Evolutionary conservation across 2,888 invertebrate species (phyloP).

Genomic region (Sphaerophoria taeniata): DNA sequence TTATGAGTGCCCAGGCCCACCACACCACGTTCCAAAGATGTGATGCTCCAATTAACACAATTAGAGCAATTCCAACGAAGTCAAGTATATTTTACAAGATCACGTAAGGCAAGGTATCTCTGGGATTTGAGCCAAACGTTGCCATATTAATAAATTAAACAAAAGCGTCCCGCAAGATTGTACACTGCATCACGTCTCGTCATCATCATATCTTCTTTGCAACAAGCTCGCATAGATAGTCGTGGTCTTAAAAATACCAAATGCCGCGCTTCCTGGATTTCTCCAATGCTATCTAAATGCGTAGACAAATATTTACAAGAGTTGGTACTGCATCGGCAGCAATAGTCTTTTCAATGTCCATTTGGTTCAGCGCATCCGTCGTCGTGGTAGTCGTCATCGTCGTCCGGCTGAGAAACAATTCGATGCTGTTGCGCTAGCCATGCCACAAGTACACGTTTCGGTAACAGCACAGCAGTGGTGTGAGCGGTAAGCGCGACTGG

Average conservation of each 20-base stretch:
- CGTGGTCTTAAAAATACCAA: constrained; percentile 27
- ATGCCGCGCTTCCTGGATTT: constrained; percentile 68
- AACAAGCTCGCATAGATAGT: constrained; percentile 2
- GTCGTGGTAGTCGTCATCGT: no score
- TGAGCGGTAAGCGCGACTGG: constrained; percentile 56
- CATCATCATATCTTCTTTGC: no score
- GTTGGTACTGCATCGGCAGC: constrained; percentile 47
- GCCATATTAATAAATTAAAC: constrained; percentile 59
- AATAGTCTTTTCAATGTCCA: constrained; percentile 13
- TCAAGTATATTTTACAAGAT: constrained; percentile 10
- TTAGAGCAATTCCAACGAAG: constrained; percentile 36
- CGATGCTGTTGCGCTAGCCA: constrained; percentile 28
- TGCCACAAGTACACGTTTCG: constrained; percentile 59
- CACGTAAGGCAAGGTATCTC: no score
- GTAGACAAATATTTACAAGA: constrained; percentile 73
- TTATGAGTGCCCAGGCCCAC: not conserved
- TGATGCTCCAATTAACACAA: constrained; percentile 70
- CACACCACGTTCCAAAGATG: constrained; percentile 27
- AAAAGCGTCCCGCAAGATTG: constrained; percentile 47
- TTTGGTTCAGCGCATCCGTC: not conserved
- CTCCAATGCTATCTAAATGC: constrained; percentile 66
- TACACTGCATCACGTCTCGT: constrained; percentile 22
- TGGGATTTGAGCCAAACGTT: not conserved
- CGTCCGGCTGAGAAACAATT: constrained; percentile 14
- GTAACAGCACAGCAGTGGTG: constrained; percentile 43